phyloP scores from a whole-genome alignment of 2,113 vertebrate genomes.

The Oncorhynchus kisutch region DNA sequence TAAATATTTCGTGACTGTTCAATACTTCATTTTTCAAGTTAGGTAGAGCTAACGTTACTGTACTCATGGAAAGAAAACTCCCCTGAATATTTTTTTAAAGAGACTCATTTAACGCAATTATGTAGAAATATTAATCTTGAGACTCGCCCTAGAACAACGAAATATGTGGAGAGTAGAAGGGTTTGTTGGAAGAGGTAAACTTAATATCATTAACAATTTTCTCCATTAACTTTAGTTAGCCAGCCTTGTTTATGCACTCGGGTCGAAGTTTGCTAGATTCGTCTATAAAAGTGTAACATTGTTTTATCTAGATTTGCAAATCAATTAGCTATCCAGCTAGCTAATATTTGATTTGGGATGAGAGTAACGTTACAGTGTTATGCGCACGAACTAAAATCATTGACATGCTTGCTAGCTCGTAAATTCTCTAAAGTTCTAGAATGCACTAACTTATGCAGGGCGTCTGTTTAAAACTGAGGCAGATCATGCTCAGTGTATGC shows the following conservation, averaged over 20 bases:
- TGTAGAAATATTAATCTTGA: constrained; percentile 18
- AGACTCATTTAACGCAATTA: background rate
- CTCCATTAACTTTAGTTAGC: background rate
- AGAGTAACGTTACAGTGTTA: no score
- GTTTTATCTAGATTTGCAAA: no score
- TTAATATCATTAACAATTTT: background rate
- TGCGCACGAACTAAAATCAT: no score
- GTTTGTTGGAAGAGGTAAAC: constrained; percentile 71
- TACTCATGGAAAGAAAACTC: background rate
- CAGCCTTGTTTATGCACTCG: background rate
- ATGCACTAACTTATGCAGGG: no score
- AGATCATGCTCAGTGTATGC: no score
- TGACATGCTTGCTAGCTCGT: no score
- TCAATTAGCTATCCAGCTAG: no score
- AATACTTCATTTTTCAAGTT: background rate
- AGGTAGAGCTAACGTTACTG: background rate
- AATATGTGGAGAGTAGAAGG: constrained; percentile 74
- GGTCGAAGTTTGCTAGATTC: no score
- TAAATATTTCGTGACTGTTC: constrained; percentile 29
- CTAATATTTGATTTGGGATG: no score
- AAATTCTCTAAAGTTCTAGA: no score
- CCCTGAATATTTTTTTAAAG: background rate
- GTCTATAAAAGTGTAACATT: no score
- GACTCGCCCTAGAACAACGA: constrained; percentile 3
- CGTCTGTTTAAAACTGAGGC: no score